phyloP scores from a whole-genome alignment of 2,888 invertebrate genomes.

The Erebia epiphron region DNA sequence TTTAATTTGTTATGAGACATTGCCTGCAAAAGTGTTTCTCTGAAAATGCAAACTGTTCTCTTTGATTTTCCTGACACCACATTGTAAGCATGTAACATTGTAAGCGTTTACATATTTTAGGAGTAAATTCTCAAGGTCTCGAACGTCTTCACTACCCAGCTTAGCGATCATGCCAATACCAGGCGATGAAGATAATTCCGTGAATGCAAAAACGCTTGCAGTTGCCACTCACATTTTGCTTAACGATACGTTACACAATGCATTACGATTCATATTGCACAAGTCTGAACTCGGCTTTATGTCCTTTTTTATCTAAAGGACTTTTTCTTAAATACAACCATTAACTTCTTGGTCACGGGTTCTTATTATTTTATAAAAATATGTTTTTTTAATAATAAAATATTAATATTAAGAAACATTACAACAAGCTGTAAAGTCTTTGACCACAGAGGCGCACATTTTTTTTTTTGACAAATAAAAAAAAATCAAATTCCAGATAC shows the following conservation, averaged over 20 bases:
- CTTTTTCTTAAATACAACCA: constrained; percentile 47
- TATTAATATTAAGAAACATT: constrained; percentile 33
- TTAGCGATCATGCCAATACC: too few species aligned
- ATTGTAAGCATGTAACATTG: too few species aligned
- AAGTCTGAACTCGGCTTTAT: neutral
- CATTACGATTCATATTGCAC: neutral
- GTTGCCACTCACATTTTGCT: neutral
- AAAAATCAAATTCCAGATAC: too few species aligned
- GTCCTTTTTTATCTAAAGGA: constrained; percentile 26
- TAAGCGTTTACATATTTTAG: too few species aligned
- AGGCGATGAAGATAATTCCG: too few species aligned
- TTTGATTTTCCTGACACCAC: too few species aligned
- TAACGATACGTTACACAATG: neutral
- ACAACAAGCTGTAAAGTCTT: constrained; percentile 30
- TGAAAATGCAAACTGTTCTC: too few species aligned
- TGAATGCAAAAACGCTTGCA: too few species aligned
- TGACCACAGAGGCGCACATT: constrained; percentile 16
- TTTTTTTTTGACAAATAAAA: neutral
- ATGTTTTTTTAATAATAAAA: constrained; percentile 58
- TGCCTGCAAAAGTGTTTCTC: too few species aligned
- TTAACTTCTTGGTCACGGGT: constrained; percentile 65
- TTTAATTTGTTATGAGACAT: too few species aligned
- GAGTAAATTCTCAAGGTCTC: too few species aligned
- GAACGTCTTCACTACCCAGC: too few species aligned
- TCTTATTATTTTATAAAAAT: constrained; percentile 64